Conservation (phyloP, 1,140 invertebrate species). For the Apis dorsata region DNA sequence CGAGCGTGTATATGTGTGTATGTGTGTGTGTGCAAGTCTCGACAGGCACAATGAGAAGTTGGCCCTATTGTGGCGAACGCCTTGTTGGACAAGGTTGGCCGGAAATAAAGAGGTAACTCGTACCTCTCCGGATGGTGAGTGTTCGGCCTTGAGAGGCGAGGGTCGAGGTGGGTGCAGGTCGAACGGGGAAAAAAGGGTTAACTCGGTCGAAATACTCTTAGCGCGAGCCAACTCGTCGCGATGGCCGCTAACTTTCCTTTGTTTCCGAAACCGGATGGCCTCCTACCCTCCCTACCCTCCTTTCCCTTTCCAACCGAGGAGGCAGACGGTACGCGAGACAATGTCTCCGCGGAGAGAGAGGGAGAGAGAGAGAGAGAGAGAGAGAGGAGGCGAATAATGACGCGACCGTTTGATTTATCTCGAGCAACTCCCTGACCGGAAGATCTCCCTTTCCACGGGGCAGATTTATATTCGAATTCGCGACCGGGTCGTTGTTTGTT, state of each 20-base stretch:
- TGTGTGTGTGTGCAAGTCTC: conserved; percentile 33
- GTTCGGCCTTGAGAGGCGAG: not conserved
- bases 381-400: conserved; percentile 46
- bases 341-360: conserved; percentile 37
- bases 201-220: conserved; percentile 60
- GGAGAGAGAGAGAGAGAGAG: not conserved
- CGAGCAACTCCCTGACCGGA: conserved; percentile 31
- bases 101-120: conserved; percentile 66
- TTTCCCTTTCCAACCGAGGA: conserved; percentile 4
- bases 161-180: conserved; percentile 12
- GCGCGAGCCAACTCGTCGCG: conserved; percentile 55
- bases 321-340: conserved; percentile 55
- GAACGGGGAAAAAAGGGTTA: conserved; percentile 62
- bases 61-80: conserved; percentile 71
- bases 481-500: not conserved
- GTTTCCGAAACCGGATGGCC: conserved; percentile 54
- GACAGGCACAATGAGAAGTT: conserved; percentile 74
- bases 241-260: conserved; percentile 63
- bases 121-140: conserved; percentile 11
- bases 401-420: conserved; percentile 46
- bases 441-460: not conserved
- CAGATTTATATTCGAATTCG: conserved; percentile 38
- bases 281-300: not conserved
- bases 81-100: conserved; percentile 67
- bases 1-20: conserved; percentile 28